Percentiles rank a stretch among this genome's conserved stretches.
Conservation (phyloP, 2,888 invertebrate genomes). For the Scaptomyza cyrtandrae region DNA sequence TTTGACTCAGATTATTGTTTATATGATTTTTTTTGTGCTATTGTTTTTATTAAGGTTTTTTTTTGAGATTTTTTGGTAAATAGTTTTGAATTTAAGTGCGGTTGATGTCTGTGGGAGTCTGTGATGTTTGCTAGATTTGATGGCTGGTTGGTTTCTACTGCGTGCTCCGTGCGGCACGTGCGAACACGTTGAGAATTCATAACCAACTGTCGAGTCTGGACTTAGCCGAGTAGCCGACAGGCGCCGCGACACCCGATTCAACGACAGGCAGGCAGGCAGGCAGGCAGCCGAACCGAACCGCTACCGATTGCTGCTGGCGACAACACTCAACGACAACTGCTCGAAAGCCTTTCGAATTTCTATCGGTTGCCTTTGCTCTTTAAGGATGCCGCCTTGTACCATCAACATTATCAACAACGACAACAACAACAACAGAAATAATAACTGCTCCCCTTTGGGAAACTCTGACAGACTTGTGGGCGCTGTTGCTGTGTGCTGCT, state of each 20-base stretch:
- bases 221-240: constrained; percentile 40
- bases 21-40: constrained; percentile 1
- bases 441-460: constrained; percentile 16
- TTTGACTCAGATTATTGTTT: constrained; percentile 3
- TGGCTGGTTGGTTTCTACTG: constrained; percentile 69
- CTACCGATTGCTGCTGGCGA: constrained; percentile 19
- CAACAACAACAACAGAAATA: background rate
- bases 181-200: constrained; percentile 82
- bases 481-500: constrained; percentile 40
- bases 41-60: constrained; percentile 3
- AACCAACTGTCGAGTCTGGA: constrained; percentile 79
- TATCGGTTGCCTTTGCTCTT: constrained; percentile 36
- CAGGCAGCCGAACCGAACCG: constrained; percentile 26
- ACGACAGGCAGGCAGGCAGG: no score
- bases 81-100: constrained; percentile 22
- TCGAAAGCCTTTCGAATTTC: constrained; percentile 45
- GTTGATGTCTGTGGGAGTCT: constrained; percentile 32
- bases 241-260: constrained; percentile 26
- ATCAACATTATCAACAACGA: constrained; percentile 8
- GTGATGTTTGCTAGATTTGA: constrained; percentile 55
- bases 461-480: constrained; percentile 39
- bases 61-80: constrained; percentile 9
- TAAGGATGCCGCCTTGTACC: constrained; percentile 32
- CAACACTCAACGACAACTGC: constrained; percentile 15
- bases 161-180: constrained; percentile 80